phyloP scores from a whole-genome alignment of 1,140 invertebrate species.

The Bilobella aurantiaca region DNA sequence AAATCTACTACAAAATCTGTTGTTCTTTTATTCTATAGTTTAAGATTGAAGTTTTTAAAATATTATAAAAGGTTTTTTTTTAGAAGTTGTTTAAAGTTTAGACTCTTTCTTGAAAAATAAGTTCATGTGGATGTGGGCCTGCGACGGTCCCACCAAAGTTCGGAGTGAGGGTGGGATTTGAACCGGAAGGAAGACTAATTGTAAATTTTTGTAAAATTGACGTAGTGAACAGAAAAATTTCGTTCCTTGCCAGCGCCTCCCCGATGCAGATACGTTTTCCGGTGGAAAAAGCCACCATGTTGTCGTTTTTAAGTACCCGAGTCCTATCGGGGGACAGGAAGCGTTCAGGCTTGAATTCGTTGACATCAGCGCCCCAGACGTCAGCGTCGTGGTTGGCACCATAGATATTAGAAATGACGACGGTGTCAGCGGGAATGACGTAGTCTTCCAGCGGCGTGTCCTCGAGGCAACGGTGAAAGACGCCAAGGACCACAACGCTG shows the following conservation, averaged over 20 bases:
- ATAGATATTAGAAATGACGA: constrained; percentile 41
- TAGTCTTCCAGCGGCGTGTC: constrained; percentile 37
- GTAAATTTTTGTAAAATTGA: constrained; percentile 11
- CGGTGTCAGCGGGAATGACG: constrained; percentile 38
- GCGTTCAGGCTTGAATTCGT: constrained; percentile 42
- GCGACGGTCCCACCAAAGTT: constrained; percentile 1
- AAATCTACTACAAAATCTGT: too few relatives aligned
- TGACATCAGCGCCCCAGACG: constrained; percentile 40
- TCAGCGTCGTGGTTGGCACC: constrained; percentile 40
- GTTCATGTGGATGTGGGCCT: neutral
- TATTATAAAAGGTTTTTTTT: too few relatives aligned
- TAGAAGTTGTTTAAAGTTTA: too few relatives aligned
- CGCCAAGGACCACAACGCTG: constrained; percentile 4
- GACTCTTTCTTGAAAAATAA: neutral
- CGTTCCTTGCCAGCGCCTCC: constrained; percentile 9
- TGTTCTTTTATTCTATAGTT: too few relatives aligned
- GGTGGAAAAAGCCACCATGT: constrained; percentile 13
- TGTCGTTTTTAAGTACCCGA: constrained; percentile 16
- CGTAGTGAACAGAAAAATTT: constrained; percentile 13
- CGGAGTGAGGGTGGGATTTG: neutral
- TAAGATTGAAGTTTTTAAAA: too few relatives aligned
- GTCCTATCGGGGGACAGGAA: constrained; percentile 38
- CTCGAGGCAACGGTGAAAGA: neutral
- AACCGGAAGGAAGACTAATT: constrained; percentile 1
- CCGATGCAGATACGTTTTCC: constrained; percentile 17